Base-by-base conservation (phyloP, 64 coral and sea anemone genomes). In the Pocillopora verrucosa region DNA sequence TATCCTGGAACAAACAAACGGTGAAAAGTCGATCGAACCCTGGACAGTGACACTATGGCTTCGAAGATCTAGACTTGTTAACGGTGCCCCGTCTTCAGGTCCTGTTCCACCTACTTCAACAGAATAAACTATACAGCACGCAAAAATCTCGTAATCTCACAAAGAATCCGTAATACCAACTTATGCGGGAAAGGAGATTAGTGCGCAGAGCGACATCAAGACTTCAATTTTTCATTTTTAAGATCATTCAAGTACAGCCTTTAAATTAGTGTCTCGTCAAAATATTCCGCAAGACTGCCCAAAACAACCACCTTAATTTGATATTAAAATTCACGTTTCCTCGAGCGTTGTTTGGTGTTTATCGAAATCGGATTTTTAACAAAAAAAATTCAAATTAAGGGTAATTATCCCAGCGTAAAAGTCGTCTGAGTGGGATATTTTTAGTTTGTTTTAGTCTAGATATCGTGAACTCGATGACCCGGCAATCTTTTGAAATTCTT, bases 121-220 rank as follows among this genome's bases (percentile, higher is more conserved):
- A 1, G 57, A 22, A 2, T n/a, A 57, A 60, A 70, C 67, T 20
- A 12, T 57, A 79, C 59, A 79, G 10, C 20, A 79, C 59, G 56
- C 56, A 11, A 30, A 25, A 59, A 60, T 59, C 57, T 20, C 56
- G 15, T 79, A 59, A 79, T 79, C 77, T 26, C 13, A 11, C 41
- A 0, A 60, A 56, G 59, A 59, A 70, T 24, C 16, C 57, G 77
- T 24, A 25, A 51, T 2, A n/a, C 77, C 24, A 59, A 79, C 59
- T 57, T 79, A 56, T 51, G 11, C 22, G 30, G 30, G 30, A 79
- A 79, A 58, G 77, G 24, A 22, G 56, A 79, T 79, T 79, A 79
- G 25, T 17, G 77, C 56, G 20, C 77, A 25, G 25, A 51, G 57
- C 22, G 19, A 59, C 26, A 22, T 79, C 13, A 13, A 59, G 25